Evolutionary conservation across 1,140 invertebrate species (phyloP).

Genomic region (Bilobella aurantiaca): DNA sequence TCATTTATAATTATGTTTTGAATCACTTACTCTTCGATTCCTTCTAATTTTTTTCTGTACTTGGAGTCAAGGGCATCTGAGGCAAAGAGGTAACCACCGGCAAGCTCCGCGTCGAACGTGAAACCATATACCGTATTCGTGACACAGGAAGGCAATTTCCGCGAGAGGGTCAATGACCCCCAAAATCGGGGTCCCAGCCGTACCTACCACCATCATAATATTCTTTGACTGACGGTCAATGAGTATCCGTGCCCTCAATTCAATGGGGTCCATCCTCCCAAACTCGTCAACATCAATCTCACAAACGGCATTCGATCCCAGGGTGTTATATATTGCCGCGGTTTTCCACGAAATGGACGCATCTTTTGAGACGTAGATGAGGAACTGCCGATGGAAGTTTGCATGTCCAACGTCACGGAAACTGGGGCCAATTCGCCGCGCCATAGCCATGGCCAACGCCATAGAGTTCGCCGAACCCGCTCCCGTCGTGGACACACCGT

Average conservation of each 20-base stretch:
- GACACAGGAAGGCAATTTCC: slow-evolving; percentile 66
- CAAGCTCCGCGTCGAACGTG: slow-evolving; percentile 94
- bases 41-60: slow-evolving; percentile 43
- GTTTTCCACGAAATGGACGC: slow-evolving; percentile 92
- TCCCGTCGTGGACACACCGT: slow-evolving; percentile 88
- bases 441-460: slow-evolving; percentile 78
- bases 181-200: slow-evolving; percentile 38
- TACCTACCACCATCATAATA: background rate
- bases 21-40: background rate
- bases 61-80: slow-evolving; percentile 64
- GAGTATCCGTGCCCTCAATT: too few relatives aligned
- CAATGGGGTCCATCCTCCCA: slow-evolving; percentile 1
- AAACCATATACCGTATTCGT: slow-evolving; percentile 75
- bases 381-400: slow-evolving; percentile 51
- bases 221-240: background rate
- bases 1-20: too few relatives aligned
- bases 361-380: slow-evolving; percentile 74
- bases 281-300: background rate
- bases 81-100: slow-evolving; percentile 72
- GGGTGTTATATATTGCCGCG: slow-evolving; percentile 21
- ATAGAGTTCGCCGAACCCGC: slow-evolving; percentile 91
- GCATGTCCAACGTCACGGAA: too few relatives aligned
- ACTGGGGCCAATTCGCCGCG: too few relatives aligned
- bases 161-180: slow-evolving; percentile 82
- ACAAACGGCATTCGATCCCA: background rate